These are phyloP conservation scores for Zelleria hepariella DNA, from an alignment of 2,888 invertebrate genomes.

Conservation along the genomic window DNA sequence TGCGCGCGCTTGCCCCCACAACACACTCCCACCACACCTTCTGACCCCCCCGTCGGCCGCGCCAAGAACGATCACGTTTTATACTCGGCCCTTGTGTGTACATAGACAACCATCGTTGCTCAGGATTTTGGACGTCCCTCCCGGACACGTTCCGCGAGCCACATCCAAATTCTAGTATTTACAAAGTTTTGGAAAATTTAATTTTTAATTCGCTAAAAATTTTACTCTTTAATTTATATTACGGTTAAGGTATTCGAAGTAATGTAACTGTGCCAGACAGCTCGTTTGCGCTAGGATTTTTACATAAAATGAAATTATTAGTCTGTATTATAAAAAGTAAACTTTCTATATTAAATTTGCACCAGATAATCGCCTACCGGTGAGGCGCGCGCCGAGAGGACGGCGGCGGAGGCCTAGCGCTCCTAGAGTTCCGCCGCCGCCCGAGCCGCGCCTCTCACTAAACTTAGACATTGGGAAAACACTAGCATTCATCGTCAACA, in stretches of 20 bases:
- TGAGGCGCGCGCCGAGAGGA: constrained; percentile 21
- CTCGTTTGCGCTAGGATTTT: constrained; percentile 69
- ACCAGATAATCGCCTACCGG: constrained; percentile 54
- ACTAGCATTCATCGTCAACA: constrained; percentile 66
- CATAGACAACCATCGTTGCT: constrained; percentile 62
- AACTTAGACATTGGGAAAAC: constrained; percentile 59
- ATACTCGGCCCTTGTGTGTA: constrained; percentile 55
- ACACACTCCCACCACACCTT: constrained; percentile 23
- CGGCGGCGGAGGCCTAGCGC: constrained; percentile 9
- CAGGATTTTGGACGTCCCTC: constrained; percentile 53
- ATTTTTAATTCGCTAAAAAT: constrained; percentile 71
- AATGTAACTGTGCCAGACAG: constrained; percentile 67
- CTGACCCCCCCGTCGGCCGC: constrained; percentile 18
- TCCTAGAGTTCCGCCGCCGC: background rate
- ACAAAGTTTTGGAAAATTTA: constrained; percentile 71
- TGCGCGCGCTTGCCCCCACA: constrained; percentile 45
- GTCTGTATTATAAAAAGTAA: constrained; percentile 65
- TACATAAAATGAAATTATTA: constrained; percentile 67
- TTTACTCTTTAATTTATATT: constrained; percentile 70
- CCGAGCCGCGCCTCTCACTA: constrained; percentile 38
- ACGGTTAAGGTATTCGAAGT: constrained; percentile 63
- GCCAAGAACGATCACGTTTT: constrained; percentile 39
- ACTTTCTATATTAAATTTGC: constrained; percentile 68
- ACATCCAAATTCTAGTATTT: constrained; percentile 68
- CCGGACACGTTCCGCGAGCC: constrained; percentile 39